Evolutionary conservation across 1,140 invertebrate genomes (phyloP), one percentile per base, ranked within the genome.

Genomic region (Rhyacophila brunnea): DNA sequence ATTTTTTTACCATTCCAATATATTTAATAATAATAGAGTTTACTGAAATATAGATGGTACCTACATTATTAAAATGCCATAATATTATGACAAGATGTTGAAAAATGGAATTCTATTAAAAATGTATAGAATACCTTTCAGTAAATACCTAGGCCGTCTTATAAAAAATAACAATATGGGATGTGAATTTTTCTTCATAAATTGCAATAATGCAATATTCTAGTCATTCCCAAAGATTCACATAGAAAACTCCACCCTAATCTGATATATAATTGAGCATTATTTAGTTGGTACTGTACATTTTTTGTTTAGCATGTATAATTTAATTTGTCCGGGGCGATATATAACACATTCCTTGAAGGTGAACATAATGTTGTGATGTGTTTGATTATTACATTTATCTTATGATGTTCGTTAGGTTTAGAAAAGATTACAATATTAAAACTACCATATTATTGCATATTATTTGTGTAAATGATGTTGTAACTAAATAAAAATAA

Each of bases 401-500:
- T 61, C 59, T 61, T 56, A 61, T 56, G 53, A 61, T 61, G 53
- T 56, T 60, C 32, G 20, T 45, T 64, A 64, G 53, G 14, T 28
- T 40, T 51, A 36, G 34, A 53, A 51, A 51, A 51, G 45, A 40
- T 57, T 52, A 48, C 35, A 51, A 57, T 48, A 23, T 58, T 38
- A 40, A 46, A 34, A 61, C 15, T 19, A 44, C 11, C n/a, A 56
- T 56, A 62, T 52, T 34, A 35, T 58, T 44, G 23, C 44, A 45
- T 36, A 56, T 5, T 61, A 47, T 50, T 40, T 61, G 48, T 62
- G 36, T 50, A 49, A 60, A 46, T 58, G 45, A 60, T 64, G 62
- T 64, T 59, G 49, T 59, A 59, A 59, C 48, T 44, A 60, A 60
- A 57, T 64, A 57, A 64, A 60, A 64, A 64, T 64, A 64, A 64